Base-by-base conservation (phyloP, 1,140 invertebrate species). In the Copidosoma floridanum region DNA sequence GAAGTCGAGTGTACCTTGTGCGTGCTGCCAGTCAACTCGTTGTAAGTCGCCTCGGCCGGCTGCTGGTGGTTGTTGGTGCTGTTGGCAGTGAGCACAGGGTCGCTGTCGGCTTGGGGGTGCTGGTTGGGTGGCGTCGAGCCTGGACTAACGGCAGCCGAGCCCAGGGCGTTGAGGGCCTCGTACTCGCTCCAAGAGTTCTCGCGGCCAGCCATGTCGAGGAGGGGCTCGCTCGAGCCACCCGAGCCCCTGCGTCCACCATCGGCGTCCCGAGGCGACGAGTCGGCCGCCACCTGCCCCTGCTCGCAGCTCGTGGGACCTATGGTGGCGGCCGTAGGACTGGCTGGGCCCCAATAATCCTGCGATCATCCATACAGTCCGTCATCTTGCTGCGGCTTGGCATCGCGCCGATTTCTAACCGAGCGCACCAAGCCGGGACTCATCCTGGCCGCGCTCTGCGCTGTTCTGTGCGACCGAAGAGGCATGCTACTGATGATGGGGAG, bases 141-240 rank as follows among this genome's bases (percentile, higher is more conserved):
- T 18, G 82, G 81, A 37, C 76, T 77, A 24, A 72, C 69, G 5
- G 67, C 71, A 5, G 70, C 65, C 26, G 76, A 75, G 24, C 81
- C 14, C n/a, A n/a, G n/a, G 82, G 80, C 12, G 12, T 48, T 60
- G 10, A 85, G 66, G 68, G 83, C 83, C 64, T 84, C 83, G 75
- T 84, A 84, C 57, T 80, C 78, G n/a, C n/a, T n/a, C n/a, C n/a
- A n/a, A n/a, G n/a, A n/a, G 83, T 83, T 85, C 57, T 70, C 73
- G 67, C 67, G 69, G 63, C 76, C 69, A 60, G 68, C 74, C 76
- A 77, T 79, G 47, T 77, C 74, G 67, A 79, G 66, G 27, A 80
- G 52, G 3, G 73, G 74, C 21, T 77, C 75, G 20, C 71, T 71
- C 53, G 74, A 78, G 63, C 71, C 69, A 61, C 62, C 73, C 21